Evolutionary conservation across 2,888 invertebrate species (phyloP), one percentile per base, ranked within the genome.

Genomic region (Amitus sp.): DNA sequence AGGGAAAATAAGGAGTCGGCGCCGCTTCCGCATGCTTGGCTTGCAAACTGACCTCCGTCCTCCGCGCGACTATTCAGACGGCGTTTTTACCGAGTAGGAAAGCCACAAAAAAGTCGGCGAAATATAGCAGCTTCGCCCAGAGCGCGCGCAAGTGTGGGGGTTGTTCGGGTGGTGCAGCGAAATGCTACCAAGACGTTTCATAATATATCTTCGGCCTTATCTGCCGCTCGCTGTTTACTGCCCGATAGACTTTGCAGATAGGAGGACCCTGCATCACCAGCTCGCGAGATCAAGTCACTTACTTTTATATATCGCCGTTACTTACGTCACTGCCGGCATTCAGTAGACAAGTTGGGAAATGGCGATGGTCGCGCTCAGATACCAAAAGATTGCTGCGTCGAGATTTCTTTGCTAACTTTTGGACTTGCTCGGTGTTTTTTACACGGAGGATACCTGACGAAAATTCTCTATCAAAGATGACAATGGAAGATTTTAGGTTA

Each of bases 21-120:
- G 79, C 79, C 80, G 77, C 77, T 73, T 72, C 72, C 74, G 73
- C 73, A 73, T 80, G 80, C 80, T 80, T 82, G 78, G 80, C 81
- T 82, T 81, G 80, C 82, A 80, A 80, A 80, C 78, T 72, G 76
- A 80, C 81, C 82, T 82, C 80, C 80, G 80, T 78, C 73, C 74
- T 77, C 76, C 70, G 75, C 67, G 75, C 76, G 77, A 78, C 79
- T 79, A 78, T 80, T 77, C 79, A 78, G 78, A 75, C 76, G 73
- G 72, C 69, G 73, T 76, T 72, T 75, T 20, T 42, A 70, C 72
- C 68, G 51, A 55, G 67, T 63, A 67, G 64, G 71, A 66, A 67
- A 68, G 60, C 65, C 68, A 60, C 67, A 68, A 63, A 66, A 66
- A 65, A 60, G 54, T 56, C 52, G 47, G 59, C 54, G 57, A 67